These are phyloP conservation scores for Drosophila santomea DNA, from an alignment of 1,140 invertebrate genomes.

Conservation along the genomic window DNA sequence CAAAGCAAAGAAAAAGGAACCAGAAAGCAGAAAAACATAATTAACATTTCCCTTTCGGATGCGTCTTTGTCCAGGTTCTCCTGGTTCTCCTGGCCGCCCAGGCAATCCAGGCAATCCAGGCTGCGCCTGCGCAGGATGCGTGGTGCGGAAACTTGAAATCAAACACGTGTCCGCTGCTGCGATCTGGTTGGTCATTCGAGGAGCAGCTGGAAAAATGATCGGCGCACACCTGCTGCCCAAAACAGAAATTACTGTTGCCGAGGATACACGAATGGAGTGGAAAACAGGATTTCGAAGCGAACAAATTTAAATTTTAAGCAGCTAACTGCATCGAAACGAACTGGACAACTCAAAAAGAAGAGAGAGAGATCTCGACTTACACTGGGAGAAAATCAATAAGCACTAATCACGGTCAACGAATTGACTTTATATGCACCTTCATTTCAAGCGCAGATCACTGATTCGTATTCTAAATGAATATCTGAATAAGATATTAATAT, in stretches of 20 bases:
- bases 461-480: too few relatives aligned
- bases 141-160: conserved; percentile 76
- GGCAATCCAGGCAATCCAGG: neutral
- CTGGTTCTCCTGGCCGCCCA: neutral
- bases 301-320: conserved; percentile 73
- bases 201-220: conserved; percentile 61
- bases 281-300: conserved; percentile 70
- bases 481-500: too few relatives aligned
- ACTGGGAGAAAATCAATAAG: conserved; percentile 8
- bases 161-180: conserved; percentile 72
- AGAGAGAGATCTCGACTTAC: conserved; percentile 2
- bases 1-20: conserved; percentile 30
- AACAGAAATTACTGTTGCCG: conserved; percentile 65
- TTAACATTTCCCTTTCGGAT: conserved; percentile 63
- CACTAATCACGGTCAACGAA: neutral
- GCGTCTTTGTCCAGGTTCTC: conserved; percentile 40
- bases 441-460: too few relatives aligned
- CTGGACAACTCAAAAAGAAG: neutral
- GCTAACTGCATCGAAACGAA: conserved; percentile 24
- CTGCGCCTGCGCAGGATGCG: conserved; percentile 63
- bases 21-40: conserved; percentile 61
- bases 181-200: conserved; percentile 70
- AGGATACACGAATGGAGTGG: conserved; percentile 36
- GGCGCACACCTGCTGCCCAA: conserved; percentile 72
- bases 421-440: too few relatives aligned